Conservation (phyloP, 23 tunicate species). For the Diplosoma virens region DNA sequence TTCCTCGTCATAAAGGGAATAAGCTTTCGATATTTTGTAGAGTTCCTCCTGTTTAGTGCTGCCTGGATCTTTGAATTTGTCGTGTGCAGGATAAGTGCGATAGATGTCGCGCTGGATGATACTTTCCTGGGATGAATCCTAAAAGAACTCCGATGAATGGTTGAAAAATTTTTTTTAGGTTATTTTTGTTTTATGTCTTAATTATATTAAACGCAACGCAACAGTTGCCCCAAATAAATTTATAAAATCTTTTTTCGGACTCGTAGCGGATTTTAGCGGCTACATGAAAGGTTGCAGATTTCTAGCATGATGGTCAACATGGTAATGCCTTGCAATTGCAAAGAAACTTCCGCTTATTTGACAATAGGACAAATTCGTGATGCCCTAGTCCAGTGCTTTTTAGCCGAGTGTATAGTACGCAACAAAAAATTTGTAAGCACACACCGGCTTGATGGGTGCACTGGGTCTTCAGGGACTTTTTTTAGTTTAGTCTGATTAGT, state of each 20-base stretch:
- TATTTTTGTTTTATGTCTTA: not conserved
- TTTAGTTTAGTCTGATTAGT: no score
- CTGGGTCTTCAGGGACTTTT: no score
- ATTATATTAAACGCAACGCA: not conserved
- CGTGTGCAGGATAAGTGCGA: conserved; percentile 94
- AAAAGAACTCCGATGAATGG: not conserved
- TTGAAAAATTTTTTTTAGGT: not conserved
- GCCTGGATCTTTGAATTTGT: conserved; percentile 70
- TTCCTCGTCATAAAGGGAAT: conserved; percentile 82
- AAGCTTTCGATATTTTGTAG: conserved; percentile 83
- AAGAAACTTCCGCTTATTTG: no score
- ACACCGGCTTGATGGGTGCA: no score
- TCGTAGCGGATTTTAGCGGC: no score
- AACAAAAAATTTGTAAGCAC: no score
- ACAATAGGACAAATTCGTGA: no score
- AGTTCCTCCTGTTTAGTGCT: conserved; percentile 73
- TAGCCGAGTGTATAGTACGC: no score
- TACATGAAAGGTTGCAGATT: no score
- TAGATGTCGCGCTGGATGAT: conserved; percentile 91
- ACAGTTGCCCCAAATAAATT: not conserved
- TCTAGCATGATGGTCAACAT: no score
- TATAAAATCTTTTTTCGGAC: not conserved
- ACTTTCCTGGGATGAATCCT: conserved; percentile 89
- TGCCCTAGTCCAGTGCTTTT: no score
- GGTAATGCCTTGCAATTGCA: no score